Base-by-base conservation (phyloP, 64 coral and sea anemone genomes). In the Actinia tenebrosa region DNA sequence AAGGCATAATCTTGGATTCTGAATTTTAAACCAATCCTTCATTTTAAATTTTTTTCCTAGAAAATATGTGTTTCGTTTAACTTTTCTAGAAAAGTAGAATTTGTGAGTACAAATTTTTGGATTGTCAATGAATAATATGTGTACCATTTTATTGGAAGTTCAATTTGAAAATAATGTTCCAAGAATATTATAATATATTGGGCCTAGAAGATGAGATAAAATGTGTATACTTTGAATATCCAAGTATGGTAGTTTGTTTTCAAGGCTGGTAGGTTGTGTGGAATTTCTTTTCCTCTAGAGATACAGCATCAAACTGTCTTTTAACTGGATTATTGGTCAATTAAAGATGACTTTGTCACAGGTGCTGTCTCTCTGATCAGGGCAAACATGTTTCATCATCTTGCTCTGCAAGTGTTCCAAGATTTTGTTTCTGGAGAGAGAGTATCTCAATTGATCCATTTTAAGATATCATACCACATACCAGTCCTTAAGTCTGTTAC, bases 81-180 rank as follows among this genome's bases (percentile, higher is more conserved):
- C 37, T 75, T 75, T 75, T 75, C 69, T 75, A 75, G 69, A 75
- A 75, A 75, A 75, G 69, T 75, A 75, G 8, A 15, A 75, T 75
- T 75, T 42, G 7, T 75, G n/a, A 75, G 69, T 75, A 75, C 42
- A 75, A 75, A 75, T 75, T 75, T 50, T 75, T n/a, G n/a, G 13
- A 75, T 75, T 75, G 7, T 42, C 3, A 26, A 37, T 14, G 13
- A 27, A 75, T 66, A 2, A 2, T 50, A 0, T 50, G 10, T 58
- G 3, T 23, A 22, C 18, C n/a, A 23, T 66, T 20, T 66, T 66
- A 37, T 66, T 25, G 1, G 60, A 66, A 66, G 19, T 66, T n/a
- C 20, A 66, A 66, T 66, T 66, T 20, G 37, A 79, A 79, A 79
- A 79, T 11, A 37, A 26, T 79, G 27, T 42, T 44, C 26, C 9